A percentile compares a stretch with the other conserved stretches of the same genome.
Conservation (phyloP, 2,113 vertebrate genomes). For the Aplodontia rufa region DNA sequence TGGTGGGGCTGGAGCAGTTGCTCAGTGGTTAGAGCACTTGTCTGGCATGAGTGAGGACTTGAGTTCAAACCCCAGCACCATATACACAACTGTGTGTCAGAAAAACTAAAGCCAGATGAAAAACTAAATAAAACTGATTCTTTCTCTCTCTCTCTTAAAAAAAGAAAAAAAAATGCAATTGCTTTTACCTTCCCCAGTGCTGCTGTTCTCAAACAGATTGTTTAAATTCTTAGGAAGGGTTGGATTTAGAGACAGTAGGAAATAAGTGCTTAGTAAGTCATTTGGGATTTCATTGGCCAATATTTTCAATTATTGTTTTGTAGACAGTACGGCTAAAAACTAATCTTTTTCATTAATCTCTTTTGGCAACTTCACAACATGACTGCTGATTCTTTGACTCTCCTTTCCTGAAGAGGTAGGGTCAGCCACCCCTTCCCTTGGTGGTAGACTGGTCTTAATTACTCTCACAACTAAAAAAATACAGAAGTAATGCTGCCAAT, state of each 20-base stretch:
- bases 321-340: background rate
- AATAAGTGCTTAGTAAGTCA: background rate
- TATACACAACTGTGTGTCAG: too few species aligned
- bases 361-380: background rate
- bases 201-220: background rate
- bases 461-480: background rate
- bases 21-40: too few species aligned
- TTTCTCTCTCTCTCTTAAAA: too few species aligned
- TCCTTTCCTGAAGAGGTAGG: background rate
- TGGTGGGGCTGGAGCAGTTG: too few species aligned
- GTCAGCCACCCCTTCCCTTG: background rate
- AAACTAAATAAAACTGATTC: too few species aligned
- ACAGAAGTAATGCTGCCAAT: fast-evolving
- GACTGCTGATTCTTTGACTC: background rate
- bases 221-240: background rate
- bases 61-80: too few species aligned
- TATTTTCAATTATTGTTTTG: background rate
- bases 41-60: too few species aligned
- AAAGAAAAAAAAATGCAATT: too few species aligned
- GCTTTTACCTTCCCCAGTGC: background rate
- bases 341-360: background rate
- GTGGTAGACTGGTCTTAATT: background rate
- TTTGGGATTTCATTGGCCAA: background rate
- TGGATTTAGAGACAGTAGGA: background rate
- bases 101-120: too few species aligned